phyloP scores from a whole-genome alignment of 2,888 invertebrate genomes.

The Zele albiditarsus region DNA sequence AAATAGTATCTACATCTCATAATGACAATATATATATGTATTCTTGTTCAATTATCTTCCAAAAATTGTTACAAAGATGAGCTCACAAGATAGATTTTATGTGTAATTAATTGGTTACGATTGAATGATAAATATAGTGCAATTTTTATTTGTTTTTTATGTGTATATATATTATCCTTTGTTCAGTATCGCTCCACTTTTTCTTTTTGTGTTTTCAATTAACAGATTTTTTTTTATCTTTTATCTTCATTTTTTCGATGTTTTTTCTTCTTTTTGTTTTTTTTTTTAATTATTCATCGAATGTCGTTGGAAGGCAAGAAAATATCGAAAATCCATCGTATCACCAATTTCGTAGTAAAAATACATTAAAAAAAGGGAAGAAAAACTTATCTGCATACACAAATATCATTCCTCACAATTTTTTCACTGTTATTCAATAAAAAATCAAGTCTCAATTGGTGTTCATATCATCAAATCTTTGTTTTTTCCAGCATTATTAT shows the following conservation, averaged over 20 bases:
- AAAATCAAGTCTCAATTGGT: not conserved
- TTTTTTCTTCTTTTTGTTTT: constrained; percentile 19
- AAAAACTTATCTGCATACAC: constrained; percentile 10
- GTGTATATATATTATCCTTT: no score
- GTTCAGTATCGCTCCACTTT: not conserved
- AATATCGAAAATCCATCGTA: constrained; percentile 10
- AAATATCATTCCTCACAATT: not conserved
- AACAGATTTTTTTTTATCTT: not conserved
- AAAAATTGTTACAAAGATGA: constrained; percentile 15
- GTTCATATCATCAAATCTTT: not conserved
- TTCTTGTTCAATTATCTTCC: not conserved
- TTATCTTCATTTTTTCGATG: not conserved
- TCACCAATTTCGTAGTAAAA: not conserved
- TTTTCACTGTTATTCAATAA: constrained; percentile 2
- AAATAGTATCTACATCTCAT: not conserved
- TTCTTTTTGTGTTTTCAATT: not conserved
- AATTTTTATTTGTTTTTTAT: not conserved
- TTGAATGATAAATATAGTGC: constrained; percentile 6
- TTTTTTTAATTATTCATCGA: not conserved
- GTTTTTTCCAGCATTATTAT: not conserved
- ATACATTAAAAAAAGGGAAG: constrained; percentile 6
- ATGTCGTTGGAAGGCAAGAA: constrained; percentile 28
- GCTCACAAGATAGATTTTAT: not conserved
- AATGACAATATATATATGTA: not conserved
- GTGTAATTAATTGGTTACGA: not conserved